These are phyloP conservation scores for Chiloscyllium plagiosum DNA, from an alignment of 2,113 vertebrate genomes.

Conservation along the genomic window DNA sequence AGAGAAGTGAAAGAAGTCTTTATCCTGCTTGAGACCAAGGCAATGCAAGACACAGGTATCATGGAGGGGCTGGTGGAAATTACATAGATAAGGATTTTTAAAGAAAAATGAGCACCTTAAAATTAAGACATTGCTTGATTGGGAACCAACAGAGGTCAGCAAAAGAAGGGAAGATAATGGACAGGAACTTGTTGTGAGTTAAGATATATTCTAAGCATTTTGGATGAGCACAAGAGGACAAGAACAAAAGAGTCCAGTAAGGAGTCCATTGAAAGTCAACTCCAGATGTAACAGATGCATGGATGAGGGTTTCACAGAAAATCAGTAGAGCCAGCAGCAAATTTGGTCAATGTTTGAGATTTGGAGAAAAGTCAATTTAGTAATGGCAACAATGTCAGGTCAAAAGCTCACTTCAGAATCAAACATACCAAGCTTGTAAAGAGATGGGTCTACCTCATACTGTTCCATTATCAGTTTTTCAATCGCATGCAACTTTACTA, in stretches of 20 bases:
- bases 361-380: not conserved
- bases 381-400: not conserved
- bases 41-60: not conserved
- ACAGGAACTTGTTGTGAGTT: not conserved
- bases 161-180: not conserved
- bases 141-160: not conserved
- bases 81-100: not conserved
- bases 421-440: not conserved
- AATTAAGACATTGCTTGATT: not conserved
- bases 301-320: not conserved
- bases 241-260: not conserved
- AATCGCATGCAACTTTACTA: not conserved
- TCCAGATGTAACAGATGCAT: not conserved
- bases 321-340: not conserved
- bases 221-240: not conserved
- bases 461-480: not conserved
- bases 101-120: not conserved
- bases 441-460: not conserved
- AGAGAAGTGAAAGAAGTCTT: not conserved
- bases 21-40: not conserved
- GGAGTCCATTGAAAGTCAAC: not conserved
- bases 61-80: not conserved
- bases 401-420: not conserved
- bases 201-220: not conserved
- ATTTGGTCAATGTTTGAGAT: no score